A percentile compares a stretch with the other conserved stretches of the same genome.
phyloP scores from a whole-genome alignment of 2,113 vertebrate species.

The Tetrao urogallus region DNA sequence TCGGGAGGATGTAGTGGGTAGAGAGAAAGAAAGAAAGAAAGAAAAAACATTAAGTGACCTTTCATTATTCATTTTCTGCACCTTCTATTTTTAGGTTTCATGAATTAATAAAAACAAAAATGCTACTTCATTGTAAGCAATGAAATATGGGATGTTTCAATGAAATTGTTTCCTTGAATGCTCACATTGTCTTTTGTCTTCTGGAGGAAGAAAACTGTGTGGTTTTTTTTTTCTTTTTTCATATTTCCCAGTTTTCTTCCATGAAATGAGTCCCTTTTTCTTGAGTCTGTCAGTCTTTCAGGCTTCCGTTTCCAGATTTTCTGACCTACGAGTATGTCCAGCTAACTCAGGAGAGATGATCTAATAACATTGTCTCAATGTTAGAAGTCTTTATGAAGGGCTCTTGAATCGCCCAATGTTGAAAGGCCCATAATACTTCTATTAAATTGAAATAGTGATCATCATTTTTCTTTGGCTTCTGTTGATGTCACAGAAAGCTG shows the following conservation, averaged over 20 bases:
- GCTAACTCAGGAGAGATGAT: not conserved
- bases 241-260: not conserved
- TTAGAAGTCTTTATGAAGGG: not conserved
- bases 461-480: not conserved
- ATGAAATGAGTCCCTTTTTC: not conserved
- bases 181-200: not conserved
- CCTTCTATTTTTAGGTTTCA: not conserved
- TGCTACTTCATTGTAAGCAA: not conserved
- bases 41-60: not conserved
- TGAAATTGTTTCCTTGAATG: not conserved
- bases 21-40: not conserved
- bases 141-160: not conserved
- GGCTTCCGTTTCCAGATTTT: not conserved
- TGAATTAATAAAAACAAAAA: not conserved
- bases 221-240: not conserved
- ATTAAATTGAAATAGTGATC: not conserved
- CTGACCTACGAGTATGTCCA: not conserved
- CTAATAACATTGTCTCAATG: not conserved
- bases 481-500: not conserved
- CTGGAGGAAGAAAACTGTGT: not conserved
- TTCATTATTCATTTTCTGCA: not conserved
- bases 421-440: not conserved
- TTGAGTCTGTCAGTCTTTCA: rapidly evolving
- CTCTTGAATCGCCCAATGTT: not conserved
- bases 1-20: not conserved